Evolutionary conservation across 1,140 invertebrate species (phyloP).

Genomic region (Andricus grossulariae): DNA sequence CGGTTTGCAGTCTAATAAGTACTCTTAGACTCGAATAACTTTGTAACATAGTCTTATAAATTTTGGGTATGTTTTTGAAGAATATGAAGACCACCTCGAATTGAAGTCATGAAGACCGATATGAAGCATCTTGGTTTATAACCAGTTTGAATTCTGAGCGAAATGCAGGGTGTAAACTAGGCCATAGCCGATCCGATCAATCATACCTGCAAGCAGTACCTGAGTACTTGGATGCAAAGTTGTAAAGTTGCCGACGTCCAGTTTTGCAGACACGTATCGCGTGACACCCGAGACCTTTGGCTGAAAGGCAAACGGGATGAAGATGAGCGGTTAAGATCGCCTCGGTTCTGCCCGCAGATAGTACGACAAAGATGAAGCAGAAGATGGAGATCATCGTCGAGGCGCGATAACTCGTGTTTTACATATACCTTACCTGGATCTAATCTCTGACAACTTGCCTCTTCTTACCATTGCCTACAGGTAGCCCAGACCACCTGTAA

Average conservation of each 20-base stretch:
- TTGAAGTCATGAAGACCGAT: neutral
- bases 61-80: no score
- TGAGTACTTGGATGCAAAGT: neutral
- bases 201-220: conserved; percentile 6
- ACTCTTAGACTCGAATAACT: no score
- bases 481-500: no score
- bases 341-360: conserved; percentile 9
- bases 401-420: neutral
- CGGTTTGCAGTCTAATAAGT: no score
- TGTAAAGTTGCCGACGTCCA: conserved; percentile 29
- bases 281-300: conserved; percentile 20
- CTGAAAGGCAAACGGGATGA: conserved; percentile 23
- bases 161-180: conserved; percentile 5
- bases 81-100: no score
- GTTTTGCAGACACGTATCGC: conserved; percentile 23
- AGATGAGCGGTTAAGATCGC: conserved; percentile 18
- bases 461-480: no score
- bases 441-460: no score
- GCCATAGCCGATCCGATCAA: conserved; percentile 16
- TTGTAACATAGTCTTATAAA: no score
- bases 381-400: neutral
- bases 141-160: neutral
- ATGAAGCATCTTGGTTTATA: conserved; percentile 2
- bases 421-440: no score
- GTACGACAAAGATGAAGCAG: conserved; percentile 18